Base-by-base conservation (phyloP, 23 tunicate genomes). In the Clavelina lepadiformis region DNA sequence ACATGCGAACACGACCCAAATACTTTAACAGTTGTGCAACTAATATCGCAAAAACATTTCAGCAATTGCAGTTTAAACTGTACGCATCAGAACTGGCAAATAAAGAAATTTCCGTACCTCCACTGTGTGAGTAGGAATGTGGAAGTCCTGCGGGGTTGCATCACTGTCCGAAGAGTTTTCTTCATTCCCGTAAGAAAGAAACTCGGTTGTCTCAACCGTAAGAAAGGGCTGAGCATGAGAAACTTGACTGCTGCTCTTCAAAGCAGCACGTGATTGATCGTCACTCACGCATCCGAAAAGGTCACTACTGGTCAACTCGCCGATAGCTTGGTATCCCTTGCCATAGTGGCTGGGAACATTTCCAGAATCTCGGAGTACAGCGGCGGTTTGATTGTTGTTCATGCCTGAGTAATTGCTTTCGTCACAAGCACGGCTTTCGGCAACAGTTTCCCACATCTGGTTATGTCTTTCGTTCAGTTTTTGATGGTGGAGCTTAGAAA, bases 381-480 rank as follows among this genome's bases (percentile, higher is more conserved):
- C 49, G 49, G 13, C 15, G 11, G 49, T 41, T 15, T 41, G 49
- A 15, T 15, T 41, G 35, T 63, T 20, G 52, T 20, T 51, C 46
- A 32, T 25, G 29, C 53, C 31, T 36, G 51, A 31, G 51, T 2
- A 36, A 21, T 35, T 33, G 21, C 72, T 57, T 3, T 65, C 63
- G 44, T 67, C 66, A 52, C 31, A 44, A 19, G 25, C 37, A 33
- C 58, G 46, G 28, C 63, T 34, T 27, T 76, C 82, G 47, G 68
- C 61, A 46, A 78, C 59, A 18, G 84, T 78, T 32, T 78, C 84
- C 84, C 84, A 78, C 84, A 78, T 58, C 2, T 66, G 73, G 25
- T 35, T 33, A 35, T 78, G 84, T 33, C 25, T 50, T 23, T 54
- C 31, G 61, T 46, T 46, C 69, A 78, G 18, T 5, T 75, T 75